phyloP scores from a whole-genome alignment of 1,140 invertebrate genomes.

The Yoshiicerus persimilis region DNA sequence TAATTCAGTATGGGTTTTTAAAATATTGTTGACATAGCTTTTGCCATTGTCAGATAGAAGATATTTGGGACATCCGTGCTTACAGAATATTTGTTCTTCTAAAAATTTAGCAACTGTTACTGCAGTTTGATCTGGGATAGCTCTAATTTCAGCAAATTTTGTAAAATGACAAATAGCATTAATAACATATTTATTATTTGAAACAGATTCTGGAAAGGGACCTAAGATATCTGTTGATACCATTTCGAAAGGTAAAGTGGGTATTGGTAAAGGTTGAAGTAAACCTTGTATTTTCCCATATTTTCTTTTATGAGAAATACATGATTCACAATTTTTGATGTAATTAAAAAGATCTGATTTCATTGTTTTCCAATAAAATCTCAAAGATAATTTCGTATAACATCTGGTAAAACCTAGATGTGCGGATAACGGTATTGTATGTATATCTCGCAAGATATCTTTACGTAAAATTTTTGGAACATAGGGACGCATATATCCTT shows the following conservation, averaged over 20 bases:
- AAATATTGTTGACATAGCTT: not conserved
- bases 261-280: slow-evolving; percentile 50
- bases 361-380: not conserved
- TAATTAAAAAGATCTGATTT: not conserved
- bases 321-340: not conserved
- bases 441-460: not conserved
- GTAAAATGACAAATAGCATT: slow-evolving; percentile 54
- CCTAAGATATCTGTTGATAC: slow-evolving; percentile 51
- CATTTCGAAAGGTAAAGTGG: slow-evolving; percentile 44
- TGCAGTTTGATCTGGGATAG: slow-evolving; percentile 53
- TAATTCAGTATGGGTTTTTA: not conserved
- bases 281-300: slow-evolving; percentile 46
- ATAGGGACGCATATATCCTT: not conserved
- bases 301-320: slow-evolving; percentile 43
- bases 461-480: not conserved
- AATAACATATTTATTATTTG: slow-evolving; percentile 52
- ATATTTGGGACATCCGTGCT: not conserved
- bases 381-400: not conserved
- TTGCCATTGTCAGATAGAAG: slow-evolving; percentile 1
- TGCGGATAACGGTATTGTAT: not conserved
- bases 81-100: not conserved
- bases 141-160: slow-evolving; percentile 51
- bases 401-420: not conserved
- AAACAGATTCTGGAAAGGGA: slow-evolving; percentile 47
- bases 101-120: slow-evolving; percentile 27